A percentile compares a stretch with the other conserved stretches of the same genome.
Conservation (phyloP, 2,888 invertebrate genomes). For the Hermaeophaga mercurialis region DNA sequence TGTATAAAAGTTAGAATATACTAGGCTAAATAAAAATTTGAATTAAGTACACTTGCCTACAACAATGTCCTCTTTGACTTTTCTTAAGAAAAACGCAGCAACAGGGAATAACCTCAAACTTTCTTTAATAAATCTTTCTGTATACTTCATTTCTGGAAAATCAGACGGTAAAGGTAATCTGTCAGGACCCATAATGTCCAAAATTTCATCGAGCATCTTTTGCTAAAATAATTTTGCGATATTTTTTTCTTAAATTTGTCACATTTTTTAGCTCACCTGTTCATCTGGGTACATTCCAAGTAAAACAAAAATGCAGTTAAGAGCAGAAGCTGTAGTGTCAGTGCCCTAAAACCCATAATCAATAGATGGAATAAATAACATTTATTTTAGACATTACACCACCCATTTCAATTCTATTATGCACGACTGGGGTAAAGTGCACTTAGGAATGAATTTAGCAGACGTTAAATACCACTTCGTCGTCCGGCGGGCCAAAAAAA, state of each 20-base stretch:
- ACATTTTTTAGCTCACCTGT: constrained; percentile 26
- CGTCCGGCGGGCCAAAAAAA: no score
- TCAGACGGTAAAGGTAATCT: constrained; percentile 55
- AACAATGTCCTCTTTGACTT: constrained; percentile 18
- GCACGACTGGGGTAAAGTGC: no score
- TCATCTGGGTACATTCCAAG: constrained; percentile 36
- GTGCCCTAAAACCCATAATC: constrained; percentile 26
- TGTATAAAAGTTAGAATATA: no score
- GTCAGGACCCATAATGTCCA: constrained; percentile 57
- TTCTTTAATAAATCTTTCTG: constrained; percentile 42
- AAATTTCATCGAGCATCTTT: constrained; percentile 55
- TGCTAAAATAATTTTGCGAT: constrained; percentile 46
- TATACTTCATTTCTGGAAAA: constrained; percentile 37
- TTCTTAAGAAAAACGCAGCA: constrained; percentile 24
- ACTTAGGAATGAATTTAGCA: no score
- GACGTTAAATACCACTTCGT: no score
- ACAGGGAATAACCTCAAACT: constrained; percentile 41
- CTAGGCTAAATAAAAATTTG: no score
- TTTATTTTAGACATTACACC: not conserved
- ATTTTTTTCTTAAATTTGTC: no score
- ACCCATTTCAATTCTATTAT: no score
- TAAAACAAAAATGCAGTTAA: constrained; percentile 43
- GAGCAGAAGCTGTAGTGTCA: constrained; percentile 47
- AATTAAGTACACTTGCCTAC: constrained; percentile 14
- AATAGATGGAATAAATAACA: not conserved